phyloP scores from a whole-genome alignment of 2,888 invertebrate genomes.

The Megastigmus dorsalis region DNA sequence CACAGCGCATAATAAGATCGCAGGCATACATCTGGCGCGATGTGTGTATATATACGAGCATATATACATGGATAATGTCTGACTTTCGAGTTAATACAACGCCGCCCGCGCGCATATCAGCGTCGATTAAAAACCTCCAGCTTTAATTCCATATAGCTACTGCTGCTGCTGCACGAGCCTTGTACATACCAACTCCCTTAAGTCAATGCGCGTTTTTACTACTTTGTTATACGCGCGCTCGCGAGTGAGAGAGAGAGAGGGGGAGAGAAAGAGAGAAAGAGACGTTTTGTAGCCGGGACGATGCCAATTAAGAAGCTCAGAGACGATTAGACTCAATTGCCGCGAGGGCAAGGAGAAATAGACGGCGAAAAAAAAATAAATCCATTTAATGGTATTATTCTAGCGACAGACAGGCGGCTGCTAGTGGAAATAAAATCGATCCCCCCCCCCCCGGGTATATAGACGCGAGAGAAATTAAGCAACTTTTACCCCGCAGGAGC shows the following conservation, averaged over 20 bases:
- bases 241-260: background rate
- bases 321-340: constrained; percentile 44
- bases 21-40: no score
- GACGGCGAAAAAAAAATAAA: constrained; percentile 28
- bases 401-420: constrained; percentile 34
- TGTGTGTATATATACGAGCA: no score
- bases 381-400: constrained; percentile 44
- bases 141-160: no score
- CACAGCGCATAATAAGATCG: background rate
- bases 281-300: constrained; percentile 17
- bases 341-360: constrained; percentile 6
- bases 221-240: background rate
- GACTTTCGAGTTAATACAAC: background rate
- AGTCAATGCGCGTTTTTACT: constrained; percentile 7
- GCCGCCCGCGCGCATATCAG: background rate
- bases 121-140: constrained; percentile 21
- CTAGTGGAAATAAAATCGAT: constrained; percentile 32
- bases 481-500: no score
- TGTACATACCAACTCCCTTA: background rate
- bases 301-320: constrained; percentile 44
- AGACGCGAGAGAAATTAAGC: background rate
- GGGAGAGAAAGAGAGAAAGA: background rate
- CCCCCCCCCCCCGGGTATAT: background rate
- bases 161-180: background rate
- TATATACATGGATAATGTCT: background rate